phyloP scores from a whole-genome alignment of 2,113 vertebrate genomes.

The Pyrgilauda ruficollis region DNA sequence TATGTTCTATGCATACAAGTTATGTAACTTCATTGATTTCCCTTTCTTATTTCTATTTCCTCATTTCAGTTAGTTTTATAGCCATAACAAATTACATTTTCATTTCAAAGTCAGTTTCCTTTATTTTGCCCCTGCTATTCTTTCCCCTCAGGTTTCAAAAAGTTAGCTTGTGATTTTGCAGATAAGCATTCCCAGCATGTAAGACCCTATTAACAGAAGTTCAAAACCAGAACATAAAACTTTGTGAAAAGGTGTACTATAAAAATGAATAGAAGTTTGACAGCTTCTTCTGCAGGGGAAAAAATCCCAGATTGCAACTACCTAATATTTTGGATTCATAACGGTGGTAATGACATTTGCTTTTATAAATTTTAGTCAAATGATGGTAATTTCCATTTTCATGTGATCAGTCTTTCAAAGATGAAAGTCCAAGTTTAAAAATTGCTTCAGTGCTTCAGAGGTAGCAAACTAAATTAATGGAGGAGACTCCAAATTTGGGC shows the following conservation, averaged over 20 bases:
- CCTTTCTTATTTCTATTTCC: neutral
- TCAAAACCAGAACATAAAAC: neutral
- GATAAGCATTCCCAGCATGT: neutral
- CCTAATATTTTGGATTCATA: neutral
- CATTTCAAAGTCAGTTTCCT: neutral
- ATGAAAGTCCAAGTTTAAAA: neutral
- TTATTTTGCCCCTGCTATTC: neutral
- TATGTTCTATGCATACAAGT: neutral
- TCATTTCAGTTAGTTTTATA: constrained; percentile 14
- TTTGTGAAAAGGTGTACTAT: neutral
- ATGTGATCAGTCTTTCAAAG: neutral
- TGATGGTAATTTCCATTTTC: constrained; percentile 1
- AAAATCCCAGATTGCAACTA: neutral
- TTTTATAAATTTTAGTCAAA: constrained; percentile 5
- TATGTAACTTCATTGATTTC: neutral
- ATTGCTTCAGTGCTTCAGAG: neutral
- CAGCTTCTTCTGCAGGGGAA: neutral
- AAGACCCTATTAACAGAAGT: neutral
- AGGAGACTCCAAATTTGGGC: neutral
- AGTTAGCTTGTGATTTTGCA: neutral
- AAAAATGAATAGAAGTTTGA: neutral
- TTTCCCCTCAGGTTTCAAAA: neutral
- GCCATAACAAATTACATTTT: constrained; percentile 18
- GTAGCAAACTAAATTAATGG: neutral
- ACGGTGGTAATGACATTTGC: neutral